Percentiles rank a stretch among this genome's conserved stretches.
phyloP scores from a whole-genome alignment of 2,888 invertebrate genomes.

The Dorcus hopei region DNA sequence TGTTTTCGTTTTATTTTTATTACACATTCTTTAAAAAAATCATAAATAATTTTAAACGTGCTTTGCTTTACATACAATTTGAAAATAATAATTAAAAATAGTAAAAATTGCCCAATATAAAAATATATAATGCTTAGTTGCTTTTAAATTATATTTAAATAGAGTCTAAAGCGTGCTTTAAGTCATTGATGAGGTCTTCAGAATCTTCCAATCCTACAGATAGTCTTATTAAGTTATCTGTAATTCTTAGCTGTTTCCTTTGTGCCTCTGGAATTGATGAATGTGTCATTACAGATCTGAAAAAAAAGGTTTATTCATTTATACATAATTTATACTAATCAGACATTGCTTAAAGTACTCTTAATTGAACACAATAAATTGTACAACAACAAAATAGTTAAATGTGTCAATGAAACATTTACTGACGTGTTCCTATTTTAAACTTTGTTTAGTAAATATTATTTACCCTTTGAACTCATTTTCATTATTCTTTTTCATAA shows the following conservation, averaged over 20 bases:
- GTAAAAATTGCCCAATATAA: too few species aligned
- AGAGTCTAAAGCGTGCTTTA: constrained; percentile 73
- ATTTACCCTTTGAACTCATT: not conserved
- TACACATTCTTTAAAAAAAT: too few species aligned
- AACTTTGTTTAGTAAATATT: too few species aligned
- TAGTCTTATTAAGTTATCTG: constrained; percentile 78
- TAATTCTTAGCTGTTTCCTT: constrained; percentile 72
- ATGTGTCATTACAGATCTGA: constrained; percentile 89
- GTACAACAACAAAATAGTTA: not conserved
- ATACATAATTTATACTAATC: constrained; percentile 17
- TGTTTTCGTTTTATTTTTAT: too few species aligned
- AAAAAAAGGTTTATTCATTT: constrained; percentile 28
- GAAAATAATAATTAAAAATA: too few species aligned
- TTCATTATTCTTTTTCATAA: not conserved
- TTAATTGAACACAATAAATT: not conserved
- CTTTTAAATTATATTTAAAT: constrained; percentile 16
- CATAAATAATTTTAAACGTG: too few species aligned
- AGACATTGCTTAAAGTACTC: not conserved
- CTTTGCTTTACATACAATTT: too few species aligned
- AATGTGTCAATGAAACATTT: too few species aligned
- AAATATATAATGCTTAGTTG: too few species aligned
- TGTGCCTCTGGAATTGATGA: constrained; percentile 81
- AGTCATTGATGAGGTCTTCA: constrained; percentile 80
- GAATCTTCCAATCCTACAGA: constrained; percentile 89
- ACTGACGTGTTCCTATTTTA: too few species aligned